Evolutionary conservation across 2,113 vertebrate genomes (phyloP).

Genomic region (Pluvianellus socialis): DNA sequence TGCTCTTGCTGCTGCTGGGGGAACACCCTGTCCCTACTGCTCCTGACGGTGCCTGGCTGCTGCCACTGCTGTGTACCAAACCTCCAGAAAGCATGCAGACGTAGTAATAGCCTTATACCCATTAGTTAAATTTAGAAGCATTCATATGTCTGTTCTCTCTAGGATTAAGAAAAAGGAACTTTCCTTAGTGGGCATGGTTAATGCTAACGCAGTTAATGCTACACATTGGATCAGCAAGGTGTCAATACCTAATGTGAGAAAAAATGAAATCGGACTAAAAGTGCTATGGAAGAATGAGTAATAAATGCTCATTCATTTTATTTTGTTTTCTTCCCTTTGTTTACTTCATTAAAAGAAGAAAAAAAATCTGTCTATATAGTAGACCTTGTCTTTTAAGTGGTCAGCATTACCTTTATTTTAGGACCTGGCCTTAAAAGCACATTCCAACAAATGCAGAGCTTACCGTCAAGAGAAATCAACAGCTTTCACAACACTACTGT

Average conservation of each 20-base stretch:
- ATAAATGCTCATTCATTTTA: neutral
- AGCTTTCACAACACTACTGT: neutral
- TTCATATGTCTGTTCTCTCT: neutral
- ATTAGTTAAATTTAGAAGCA: neutral
- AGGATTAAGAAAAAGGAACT: neutral
- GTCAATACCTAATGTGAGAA: neutral
- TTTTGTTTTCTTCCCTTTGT: neutral
- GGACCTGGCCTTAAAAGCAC: neutral
- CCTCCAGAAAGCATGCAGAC: neutral
- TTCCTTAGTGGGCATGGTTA: no score
- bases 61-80: neutral
- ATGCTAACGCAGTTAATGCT: neutral
- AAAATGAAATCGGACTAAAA: neutral
- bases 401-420: neutral
- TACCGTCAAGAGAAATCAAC: neutral
- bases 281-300: neutral
- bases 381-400: neutral
- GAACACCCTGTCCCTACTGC: neutral
- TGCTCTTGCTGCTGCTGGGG: neutral
- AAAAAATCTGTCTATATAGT: neutral
- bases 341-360: neutral
- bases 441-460: neutral
- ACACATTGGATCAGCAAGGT: neutral
- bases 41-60: neutral
- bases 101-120: neutral